A percentile compares a stretch with the other conserved stretches of the same genome.
Evolutionary conservation across 2,797 vertebrate genomes (phyloP).

Genomic region (Aulostomus chinensis): DNA sequence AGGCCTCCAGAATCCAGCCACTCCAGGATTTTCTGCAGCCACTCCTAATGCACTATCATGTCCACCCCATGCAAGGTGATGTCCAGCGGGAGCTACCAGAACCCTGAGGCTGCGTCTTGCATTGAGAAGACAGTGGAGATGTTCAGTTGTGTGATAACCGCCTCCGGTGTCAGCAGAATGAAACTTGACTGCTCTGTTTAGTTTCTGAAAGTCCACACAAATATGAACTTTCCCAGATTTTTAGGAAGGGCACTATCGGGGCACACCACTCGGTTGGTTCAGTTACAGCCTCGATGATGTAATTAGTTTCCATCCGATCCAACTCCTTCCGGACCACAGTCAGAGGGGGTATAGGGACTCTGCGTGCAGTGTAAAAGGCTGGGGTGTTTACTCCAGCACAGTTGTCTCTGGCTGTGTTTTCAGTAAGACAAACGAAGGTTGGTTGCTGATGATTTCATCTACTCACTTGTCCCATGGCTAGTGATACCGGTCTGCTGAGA

Average conservation of each 20-base stretch:
- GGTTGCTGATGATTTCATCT: neutral
- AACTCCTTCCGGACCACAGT: no score
- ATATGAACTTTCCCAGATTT: constrained; percentile 5
- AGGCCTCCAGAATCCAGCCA: no score
- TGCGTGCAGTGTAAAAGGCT: no score
- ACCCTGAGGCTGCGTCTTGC: neutral
- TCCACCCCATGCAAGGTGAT: no score
- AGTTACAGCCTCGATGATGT: neutral
- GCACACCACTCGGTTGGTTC: neutral
- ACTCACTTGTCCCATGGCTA: neutral
- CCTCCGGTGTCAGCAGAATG: constrained; percentile 4
- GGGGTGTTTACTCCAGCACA: no score
- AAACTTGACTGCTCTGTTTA: constrained; percentile 28
- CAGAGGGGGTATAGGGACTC: no score
- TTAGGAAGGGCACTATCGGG: neutral
- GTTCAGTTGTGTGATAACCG: constrained; percentile 3
- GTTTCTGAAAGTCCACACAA: constrained; percentile 7
- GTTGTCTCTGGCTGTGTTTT: neutral
- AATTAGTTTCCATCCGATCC: neutral
- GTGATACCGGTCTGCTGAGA: neutral
- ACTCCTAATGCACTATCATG: no score
- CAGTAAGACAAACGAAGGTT: neutral
- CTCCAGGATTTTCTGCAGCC: no score
- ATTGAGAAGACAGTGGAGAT: constrained; percentile 10
- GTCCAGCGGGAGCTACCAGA: constrained; percentile 8